phyloP scores from a whole-genome alignment of 2,888 invertebrate species.

The Papilio protenor region DNA sequence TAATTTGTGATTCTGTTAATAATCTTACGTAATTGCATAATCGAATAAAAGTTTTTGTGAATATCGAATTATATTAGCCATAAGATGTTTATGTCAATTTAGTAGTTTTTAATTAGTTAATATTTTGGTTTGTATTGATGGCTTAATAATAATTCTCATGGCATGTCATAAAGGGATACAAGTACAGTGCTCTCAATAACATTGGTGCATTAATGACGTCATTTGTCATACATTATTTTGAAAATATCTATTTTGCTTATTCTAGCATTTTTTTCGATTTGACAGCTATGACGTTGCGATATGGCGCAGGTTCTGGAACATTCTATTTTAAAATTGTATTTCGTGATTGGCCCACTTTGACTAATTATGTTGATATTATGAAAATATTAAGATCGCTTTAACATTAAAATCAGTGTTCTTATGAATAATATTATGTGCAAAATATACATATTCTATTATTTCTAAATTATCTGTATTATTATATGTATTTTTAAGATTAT shows the following conservation, averaged over 20 bases:
- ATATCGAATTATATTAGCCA: conserved; percentile 1
- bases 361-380: neutral
- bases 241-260: neutral
- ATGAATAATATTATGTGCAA: neutral
- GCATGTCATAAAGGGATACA: neutral
- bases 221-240: neutral
- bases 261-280: neutral
- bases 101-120: conserved; percentile 9
- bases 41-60: conserved; percentile 7
- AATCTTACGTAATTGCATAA: conserved; percentile 17
- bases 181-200: neutral
- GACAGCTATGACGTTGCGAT: too few species aligned
- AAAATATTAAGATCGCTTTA: neutral
- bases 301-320: neutral
- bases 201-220: neutral
- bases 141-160: conserved; percentile 2
- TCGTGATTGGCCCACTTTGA: neutral
- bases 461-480: neutral
- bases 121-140: conserved; percentile 9
- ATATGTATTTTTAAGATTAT: conserved; percentile 13
- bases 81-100: conserved; percentile 6
- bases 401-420: neutral
- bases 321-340: neutral
- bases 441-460: neutral
- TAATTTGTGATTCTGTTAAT: neutral